Base-by-base conservation (phyloP, 2,113 vertebrate genomes). In the Bostrychus sinensis region DNA sequence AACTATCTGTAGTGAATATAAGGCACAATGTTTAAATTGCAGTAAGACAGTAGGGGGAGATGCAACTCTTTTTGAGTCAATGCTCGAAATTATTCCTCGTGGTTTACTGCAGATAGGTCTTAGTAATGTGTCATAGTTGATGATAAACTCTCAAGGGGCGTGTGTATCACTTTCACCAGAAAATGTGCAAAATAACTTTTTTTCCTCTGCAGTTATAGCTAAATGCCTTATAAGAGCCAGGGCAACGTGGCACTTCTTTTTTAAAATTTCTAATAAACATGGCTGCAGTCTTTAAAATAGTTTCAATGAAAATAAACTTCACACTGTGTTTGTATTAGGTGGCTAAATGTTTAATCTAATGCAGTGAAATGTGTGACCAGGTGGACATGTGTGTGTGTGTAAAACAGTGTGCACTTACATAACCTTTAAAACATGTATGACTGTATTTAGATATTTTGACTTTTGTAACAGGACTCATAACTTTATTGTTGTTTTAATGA, bases 41-140 rank as follows among this genome's bases (percentile, higher is more conserved):
- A 50, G 72, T 63, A 38, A 58, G 59, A 73, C 86, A 85, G 77
- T 54, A 88, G 86, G 86, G 84, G 86, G 82, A 82, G 88, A 75
- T 84, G 63, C 72, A 72, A 53, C 80, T 76, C 86, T 80, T 65
- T 76, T 66, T 69, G 28, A 59, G 46, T 30, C 42, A 46, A 22
- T 51, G 13, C 43, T 72, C n/a, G n/a, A 28, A 26, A 81, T 75
- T 4, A 37, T 59, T 72, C 61, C 48, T 81, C 53, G 37, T 20
- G 12, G 68, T 70, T 28, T 37, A 66, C 56, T 77, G 54, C 39
- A 69, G 64, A 72, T 37, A 37, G n/a, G n/a, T n/a, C n/a, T n/a
- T n/a, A n/a, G n/a, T n/a, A n/a, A n/a, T n/a, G n/a, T n/a, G n/a
- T n/a, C n/a, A n/a, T n/a, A n/a, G n/a, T n/a, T n/a, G n/a, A n/a